Base-by-base conservation (phyloP, 2,888 invertebrate genomes). In the Corbicula japonica region DNA sequence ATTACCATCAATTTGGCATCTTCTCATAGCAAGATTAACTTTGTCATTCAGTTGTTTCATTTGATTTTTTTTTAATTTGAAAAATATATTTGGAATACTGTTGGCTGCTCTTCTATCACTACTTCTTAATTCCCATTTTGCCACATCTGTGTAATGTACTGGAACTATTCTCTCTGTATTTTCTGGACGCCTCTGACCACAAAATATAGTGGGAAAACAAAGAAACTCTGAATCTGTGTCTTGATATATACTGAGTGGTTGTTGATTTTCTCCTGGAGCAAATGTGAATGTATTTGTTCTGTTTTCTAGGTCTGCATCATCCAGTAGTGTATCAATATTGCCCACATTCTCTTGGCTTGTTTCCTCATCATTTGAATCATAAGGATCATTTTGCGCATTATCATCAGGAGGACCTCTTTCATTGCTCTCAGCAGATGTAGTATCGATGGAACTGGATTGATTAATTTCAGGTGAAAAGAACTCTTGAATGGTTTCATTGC, bases 241-340 rank as follows among this genome's bases (percentile, higher is more conserved):
- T 23, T 58, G 46, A 38, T 50, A 76, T 21, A 76, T 26, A 46
- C 70, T 56, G 10, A 70, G 61, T 21, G 70, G 76, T 15, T 70
- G 56, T 12, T 46, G 62, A 1, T 65, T 69, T 41, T 80, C 73
- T 18, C 80, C 80, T 15, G 76, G 80, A 1, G 73, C 72, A 38
- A 81, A 61, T 48, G 74, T 48, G 28, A 74, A n/a, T 26, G 77
- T 70, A 77, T 81, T 73, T 38, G 50, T 26, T 5, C 80, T 77
- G 77, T 81, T 74, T 70, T 77, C 76, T 32, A 77, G 77, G 44
- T 81, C 80, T 8, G 35, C 34, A 26, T 76, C 63, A 23, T 81
- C 58, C 15, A 76, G 48, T 34, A 81, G 28, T 54, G 76, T 76
- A 41, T 80, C 73, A 26, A 34, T 72, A 28, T 80, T 80, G 18